A percentile compares a stretch with the other conserved stretches of the same genome.
Conservation (phyloP, 2,888 invertebrate genomes). For the Galerucella nymphaeae region DNA sequence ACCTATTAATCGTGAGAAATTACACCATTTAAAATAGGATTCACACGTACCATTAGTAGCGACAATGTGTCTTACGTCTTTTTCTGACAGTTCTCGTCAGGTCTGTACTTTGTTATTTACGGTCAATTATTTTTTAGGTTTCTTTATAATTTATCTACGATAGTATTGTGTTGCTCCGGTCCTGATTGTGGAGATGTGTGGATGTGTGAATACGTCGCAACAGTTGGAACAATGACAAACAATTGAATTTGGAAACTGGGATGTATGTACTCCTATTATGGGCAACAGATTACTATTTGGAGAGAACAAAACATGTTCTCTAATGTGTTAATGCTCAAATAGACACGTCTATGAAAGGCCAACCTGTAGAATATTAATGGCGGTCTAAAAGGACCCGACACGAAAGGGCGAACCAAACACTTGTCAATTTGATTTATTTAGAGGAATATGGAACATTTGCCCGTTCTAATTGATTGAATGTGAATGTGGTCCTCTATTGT, state of each 20-base stretch:
- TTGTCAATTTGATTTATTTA: conserved; percentile 46
- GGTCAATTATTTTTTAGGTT: no score
- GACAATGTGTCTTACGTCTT: no score
- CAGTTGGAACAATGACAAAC: conserved; percentile 59
- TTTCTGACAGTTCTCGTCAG: no score
- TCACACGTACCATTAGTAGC: no score
- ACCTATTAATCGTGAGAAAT: no score
- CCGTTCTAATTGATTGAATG: conserved; percentile 38
- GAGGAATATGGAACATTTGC: conserved; percentile 35
- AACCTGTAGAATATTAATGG: conserved; percentile 63
- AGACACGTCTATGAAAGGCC: conserved; percentile 59
- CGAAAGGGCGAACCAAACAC: conserved; percentile 45
- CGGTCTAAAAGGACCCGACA: conserved; percentile 51
- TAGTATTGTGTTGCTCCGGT: not conserved
- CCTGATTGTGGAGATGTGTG: conserved; percentile 13
- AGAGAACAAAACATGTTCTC: conserved; percentile 63
- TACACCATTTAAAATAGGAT: no score
- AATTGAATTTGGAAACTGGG: conserved; percentile 61
- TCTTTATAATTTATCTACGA: no score
- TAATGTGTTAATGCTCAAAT: conserved; percentile 58
- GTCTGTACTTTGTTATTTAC: no score
- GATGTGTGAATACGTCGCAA: conserved; percentile 46
- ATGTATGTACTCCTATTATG: conserved; percentile 61
- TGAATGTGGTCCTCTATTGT: conserved; percentile 30
- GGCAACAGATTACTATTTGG: conserved; percentile 61